A percentile compares a stretch with the other conserved stretches of the same genome.
Evolutionary conservation across 1,140 invertebrate species (phyloP).

Genomic region (Leguminivora glycinivorella): DNA sequence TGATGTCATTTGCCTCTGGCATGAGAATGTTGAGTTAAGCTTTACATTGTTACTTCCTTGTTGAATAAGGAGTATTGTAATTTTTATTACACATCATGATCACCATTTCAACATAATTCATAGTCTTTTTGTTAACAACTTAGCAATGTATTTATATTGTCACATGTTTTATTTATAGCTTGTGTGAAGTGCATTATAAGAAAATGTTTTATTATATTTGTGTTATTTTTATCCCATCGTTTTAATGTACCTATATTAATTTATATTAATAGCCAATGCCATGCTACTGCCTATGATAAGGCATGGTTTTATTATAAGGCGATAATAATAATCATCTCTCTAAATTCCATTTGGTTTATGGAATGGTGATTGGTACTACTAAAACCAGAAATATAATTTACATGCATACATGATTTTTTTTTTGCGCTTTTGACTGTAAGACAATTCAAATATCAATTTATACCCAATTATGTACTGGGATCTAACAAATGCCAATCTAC

Average conservation of each 20-base stretch:
- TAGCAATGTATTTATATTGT: not conserved
- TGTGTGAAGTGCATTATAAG: too few species aligned
- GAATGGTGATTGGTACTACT: too few species aligned
- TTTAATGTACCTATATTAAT: not conserved
- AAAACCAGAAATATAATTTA: too few species aligned
- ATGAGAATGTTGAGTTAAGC: constrained; percentile 3
- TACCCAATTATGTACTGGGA: too few species aligned
- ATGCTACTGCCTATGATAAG: not conserved
- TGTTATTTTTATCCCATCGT: not conserved
- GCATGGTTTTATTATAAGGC: not conserved
- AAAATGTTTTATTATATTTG: not conserved
- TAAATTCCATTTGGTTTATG: too few species aligned
- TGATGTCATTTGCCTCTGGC: constrained; percentile 25
- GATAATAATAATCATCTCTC: too few species aligned
- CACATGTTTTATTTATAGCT: not conserved
- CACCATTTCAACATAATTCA: not conserved
- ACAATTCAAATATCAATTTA: too few species aligned
- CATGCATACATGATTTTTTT: too few species aligned
- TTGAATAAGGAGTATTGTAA: not conserved
- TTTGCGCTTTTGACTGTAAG: too few species aligned
- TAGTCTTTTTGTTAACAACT: not conserved
- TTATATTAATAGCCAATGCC: not conserved
- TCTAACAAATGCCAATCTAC: too few species aligned
- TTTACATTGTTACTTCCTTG: constrained; percentile 5
- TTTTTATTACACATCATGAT: not conserved